Evolutionary conservation across 2,888 invertebrate species (phyloP).

Genomic region (Drosophila phalerata): DNA sequence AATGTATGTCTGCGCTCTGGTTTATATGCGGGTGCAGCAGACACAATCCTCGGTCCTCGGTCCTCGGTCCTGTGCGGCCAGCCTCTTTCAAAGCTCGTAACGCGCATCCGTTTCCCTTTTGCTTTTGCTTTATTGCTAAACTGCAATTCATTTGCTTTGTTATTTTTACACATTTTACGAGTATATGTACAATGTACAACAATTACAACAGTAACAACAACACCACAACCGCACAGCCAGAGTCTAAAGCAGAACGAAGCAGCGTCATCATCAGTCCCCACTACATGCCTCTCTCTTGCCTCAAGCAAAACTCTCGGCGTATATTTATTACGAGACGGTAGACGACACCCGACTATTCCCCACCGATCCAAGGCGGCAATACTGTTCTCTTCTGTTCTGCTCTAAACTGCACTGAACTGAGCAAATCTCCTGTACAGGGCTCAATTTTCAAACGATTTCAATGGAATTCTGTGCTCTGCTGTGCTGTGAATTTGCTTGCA

Average conservation of each 20-base stretch:
- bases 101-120: slow-evolving; percentile 65
- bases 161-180: slow-evolving; percentile 74
- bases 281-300: slow-evolving; percentile 24
- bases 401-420: not conserved
- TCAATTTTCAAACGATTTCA: slow-evolving; percentile 79
- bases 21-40: slow-evolving; percentile 72
- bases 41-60: slow-evolving; percentile 9
- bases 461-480: slow-evolving; percentile 67
- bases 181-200: slow-evolving; percentile 53
- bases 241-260: slow-evolving; percentile 30
- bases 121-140: slow-evolving; percentile 58
- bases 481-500: slow-evolving; percentile 39
- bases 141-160: slow-evolving; percentile 75
- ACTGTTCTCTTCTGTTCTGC: slow-evolving; percentile 2
- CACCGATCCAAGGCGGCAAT: slow-evolving; percentile 6
- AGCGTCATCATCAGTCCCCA: slow-evolving; percentile 44
- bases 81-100: slow-evolving; percentile 53
- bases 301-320: slow-evolving; percentile 53
- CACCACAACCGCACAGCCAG: slow-evolving; percentile 5
- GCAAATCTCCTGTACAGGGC: slow-evolving; percentile 40
- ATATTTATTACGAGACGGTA: slow-evolving; percentile 74
- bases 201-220: slow-evolving; percentile 32
- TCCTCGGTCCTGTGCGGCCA: slow-evolving; percentile 22
- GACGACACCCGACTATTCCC: slow-evolving; percentile 51
- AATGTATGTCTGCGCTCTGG: slow-evolving; percentile 47